These are phyloP conservation scores for Gypaetus barbatus DNA, from an alignment of 2,797 vertebrate genomes.

Conservation along the genomic window DNA sequence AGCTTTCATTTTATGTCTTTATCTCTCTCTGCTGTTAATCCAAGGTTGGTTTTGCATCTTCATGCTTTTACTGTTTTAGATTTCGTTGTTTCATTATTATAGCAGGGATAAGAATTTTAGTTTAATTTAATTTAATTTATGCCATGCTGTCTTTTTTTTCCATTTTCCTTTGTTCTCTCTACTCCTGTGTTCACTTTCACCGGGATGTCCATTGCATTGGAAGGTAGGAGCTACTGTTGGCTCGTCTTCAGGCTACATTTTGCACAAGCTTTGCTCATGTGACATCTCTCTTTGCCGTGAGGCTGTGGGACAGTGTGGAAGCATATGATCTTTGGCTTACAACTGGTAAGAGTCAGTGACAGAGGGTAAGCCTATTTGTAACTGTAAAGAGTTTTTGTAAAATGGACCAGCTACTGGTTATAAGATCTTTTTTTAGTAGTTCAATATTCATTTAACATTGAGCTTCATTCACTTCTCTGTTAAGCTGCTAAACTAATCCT, in stretches of 20 bases:
- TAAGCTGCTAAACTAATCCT: neutral
- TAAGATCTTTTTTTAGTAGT: neutral
- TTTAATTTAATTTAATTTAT: neutral
- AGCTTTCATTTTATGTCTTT: neutral
- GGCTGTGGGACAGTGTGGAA: neutral
- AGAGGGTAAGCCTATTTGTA: neutral
- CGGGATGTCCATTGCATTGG: neutral
- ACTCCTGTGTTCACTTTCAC: neutral
- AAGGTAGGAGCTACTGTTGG: neutral
- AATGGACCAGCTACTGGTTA: neutral
- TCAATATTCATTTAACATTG: neutral
- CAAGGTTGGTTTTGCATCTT: neutral
- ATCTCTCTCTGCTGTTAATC: neutral
- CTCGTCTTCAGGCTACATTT: neutral
- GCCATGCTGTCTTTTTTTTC: neutral
- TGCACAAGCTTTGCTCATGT: neutral
- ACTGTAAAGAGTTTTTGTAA: constrained; percentile 2
- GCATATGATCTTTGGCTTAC: neutral
- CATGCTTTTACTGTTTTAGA: neutral
- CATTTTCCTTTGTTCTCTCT: neutral
- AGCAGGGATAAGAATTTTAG: neutral
- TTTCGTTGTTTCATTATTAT: neutral
- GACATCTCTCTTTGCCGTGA: neutral
- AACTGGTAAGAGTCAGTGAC: neutral
- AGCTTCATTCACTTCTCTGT: neutral